Evolutionary conservation across 2,113 vertebrate genomes (phyloP), one percentile per base, ranked within the genome.

Genomic region (Baryphthengus martii): DNA sequence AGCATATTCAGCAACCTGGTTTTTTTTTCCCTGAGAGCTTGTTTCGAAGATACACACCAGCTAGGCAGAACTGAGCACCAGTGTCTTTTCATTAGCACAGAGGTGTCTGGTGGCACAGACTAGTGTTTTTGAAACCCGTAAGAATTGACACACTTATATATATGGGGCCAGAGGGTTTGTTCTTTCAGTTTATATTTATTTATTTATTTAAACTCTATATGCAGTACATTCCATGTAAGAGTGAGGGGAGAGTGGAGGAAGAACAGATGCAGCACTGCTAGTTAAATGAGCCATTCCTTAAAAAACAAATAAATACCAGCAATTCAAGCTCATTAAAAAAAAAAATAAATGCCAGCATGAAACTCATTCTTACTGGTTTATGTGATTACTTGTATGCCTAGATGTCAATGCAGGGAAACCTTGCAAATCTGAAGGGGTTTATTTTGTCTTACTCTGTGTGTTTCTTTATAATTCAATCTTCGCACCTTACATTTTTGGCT

Each of bases 201-300:
- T 49, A 29, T 40, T 19, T 39, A 23, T 52, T 56, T 23, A 15
- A 3, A 29, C 18, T 82, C 20, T 49, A 76, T 44, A 31, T 85
- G 45, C 20, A 42, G 62, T 83, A 70, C 76, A 82, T 87, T 65
- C 44, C 50, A 42, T 2, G 0, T 35, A 47, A 49, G 47, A 81
- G 23, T 68, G 62, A 73, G 13, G 24, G 26, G 31, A 62, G 62
- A 76, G n/a, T 29, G 42, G 58, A 83, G 45, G 53, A 90, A 77
- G 50, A 96, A 50, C 62, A 75, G 62, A 79, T 7, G 17, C 53
- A 79, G 37, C 4, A 4, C 15, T 82, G 37, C n/a, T 89, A 83
- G 90, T 91, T 93, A 42, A 92, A 72, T 95, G 40, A 85, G 11
- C 45, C 15, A 19, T 91, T 95, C 91, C 74, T 93, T 88, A 89